Percentiles rank a stretch among this genome's conserved stretches.
Evolutionary conservation across 2,797 vertebrate species (phyloP).

Genomic region (Enteromius anoplus): DNA sequence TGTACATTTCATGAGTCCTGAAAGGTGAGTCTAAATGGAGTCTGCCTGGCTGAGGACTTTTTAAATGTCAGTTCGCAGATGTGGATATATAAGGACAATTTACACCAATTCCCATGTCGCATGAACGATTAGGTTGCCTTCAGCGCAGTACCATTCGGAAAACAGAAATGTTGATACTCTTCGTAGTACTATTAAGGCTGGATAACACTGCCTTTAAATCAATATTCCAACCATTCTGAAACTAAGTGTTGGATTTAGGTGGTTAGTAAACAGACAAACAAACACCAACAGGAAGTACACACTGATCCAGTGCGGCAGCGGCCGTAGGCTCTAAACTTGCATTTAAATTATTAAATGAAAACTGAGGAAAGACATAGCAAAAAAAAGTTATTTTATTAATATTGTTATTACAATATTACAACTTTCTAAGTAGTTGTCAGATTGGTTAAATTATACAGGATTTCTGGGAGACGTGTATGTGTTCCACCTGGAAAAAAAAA

Average conservation of each 20-base stretch:
- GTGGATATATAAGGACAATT: conserved; percentile 37
- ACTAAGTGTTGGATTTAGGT: not conserved
- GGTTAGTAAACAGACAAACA: not conserved
- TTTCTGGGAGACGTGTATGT: too few relatives aligned
- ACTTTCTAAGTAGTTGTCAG: too few relatives aligned
- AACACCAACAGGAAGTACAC: not conserved
- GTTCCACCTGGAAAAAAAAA: too few relatives aligned
- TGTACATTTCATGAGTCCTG: conserved; percentile 47
- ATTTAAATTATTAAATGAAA: not conserved
- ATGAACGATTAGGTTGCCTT: conserved; percentile 22
- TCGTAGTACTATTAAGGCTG: not conserved
- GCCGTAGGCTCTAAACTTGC: not conserved
- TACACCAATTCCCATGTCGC: not conserved
- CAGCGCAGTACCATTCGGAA: conserved; percentile 28
- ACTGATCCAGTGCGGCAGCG: not conserved
- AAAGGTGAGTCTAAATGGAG: conserved; percentile 47
- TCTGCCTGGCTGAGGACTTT: conserved; percentile 36
- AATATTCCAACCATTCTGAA: not conserved
- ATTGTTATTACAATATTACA: too few relatives aligned
- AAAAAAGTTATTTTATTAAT: not conserved
- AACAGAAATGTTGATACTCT: conserved; percentile 6
- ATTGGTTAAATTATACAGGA: too few relatives aligned
- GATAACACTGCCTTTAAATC: not conserved
- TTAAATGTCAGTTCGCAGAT: conserved; percentile 41
- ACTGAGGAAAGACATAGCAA: not conserved